Conservation (phyloP, 1,140 invertebrate species). For the Drosophila equinoxialis region DNA sequence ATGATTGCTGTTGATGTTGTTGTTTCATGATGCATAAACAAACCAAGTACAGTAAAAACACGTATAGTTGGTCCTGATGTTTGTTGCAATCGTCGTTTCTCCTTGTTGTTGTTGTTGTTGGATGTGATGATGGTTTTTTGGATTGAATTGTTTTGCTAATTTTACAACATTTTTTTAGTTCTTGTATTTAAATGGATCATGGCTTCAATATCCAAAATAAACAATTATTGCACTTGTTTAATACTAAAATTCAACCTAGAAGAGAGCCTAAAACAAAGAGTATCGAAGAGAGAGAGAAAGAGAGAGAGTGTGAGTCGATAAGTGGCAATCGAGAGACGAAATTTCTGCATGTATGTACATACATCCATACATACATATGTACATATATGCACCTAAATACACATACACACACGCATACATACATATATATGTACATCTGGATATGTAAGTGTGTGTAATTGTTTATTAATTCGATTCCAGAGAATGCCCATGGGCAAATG, state of each 20-base stretch:
- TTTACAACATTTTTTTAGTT: slow-evolving; percentile 1
- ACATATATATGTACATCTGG: not conserved
- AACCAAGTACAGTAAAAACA: slow-evolving; percentile 59
- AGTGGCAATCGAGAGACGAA: not conserved
- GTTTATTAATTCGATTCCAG: slow-evolving; percentile 44
- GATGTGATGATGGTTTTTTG: slow-evolving; percentile 32
- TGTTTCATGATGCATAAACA: slow-evolving; percentile 41
- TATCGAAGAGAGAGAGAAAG: not conserved
- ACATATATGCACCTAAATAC: not conserved
- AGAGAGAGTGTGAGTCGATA: slow-evolving; percentile 10
- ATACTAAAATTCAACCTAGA: slow-evolving; percentile 24
- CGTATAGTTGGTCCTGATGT: slow-evolving; percentile 26
- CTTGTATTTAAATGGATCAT: slow-evolving; percentile 39
- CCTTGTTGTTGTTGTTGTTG: slow-evolving; percentile 33
- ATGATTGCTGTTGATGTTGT: slow-evolving; percentile 10
- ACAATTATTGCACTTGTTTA: slow-evolving; percentile 69
- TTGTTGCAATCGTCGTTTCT: slow-evolving; percentile 29
- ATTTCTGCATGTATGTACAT: not conserved
- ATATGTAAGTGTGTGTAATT: slow-evolving; percentile 27
- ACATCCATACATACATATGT: no score
- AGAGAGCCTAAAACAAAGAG: slow-evolving; percentile 12
- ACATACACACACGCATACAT: not conserved
- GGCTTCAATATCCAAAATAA: slow-evolving; percentile 49
- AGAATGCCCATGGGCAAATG: slow-evolving; percentile 50
- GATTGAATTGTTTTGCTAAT: not conserved